Base-by-base conservation (phyloP, 2,113 vertebrate genomes). In the Ctenodactylus gundi region DNA sequence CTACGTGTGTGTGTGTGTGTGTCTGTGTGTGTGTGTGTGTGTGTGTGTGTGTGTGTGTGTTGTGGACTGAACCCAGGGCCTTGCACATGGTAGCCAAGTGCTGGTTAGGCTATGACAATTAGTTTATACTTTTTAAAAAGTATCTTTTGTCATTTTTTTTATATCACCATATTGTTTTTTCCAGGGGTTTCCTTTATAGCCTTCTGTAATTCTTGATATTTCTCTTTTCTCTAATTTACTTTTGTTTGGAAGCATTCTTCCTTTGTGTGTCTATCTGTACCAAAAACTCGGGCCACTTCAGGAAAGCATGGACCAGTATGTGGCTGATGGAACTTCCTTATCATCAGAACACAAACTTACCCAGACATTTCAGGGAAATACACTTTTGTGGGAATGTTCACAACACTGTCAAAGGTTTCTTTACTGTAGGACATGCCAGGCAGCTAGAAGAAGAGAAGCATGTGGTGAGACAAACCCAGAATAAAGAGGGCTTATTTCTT, bases 181-280 rank as follows among this genome's bases (percentile, higher is more conserved):
- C 51, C 55, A 68, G 58, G 41, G 11, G 15, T 91, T 95, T 94
- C 76, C 70, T 34, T 88, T 87, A 23, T 1, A 55, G 77, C 62
- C 31, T 82, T 85, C 87, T 96, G 62, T 83, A 96, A 90, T 85
- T 97, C 60, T 89, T 90, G 87, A 85, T 97, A 82, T 91, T 96
- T 92, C 90, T 90, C 80, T 77, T 90, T 95, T 93, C 94, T 53
- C 36, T 91, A 84, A 91, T 4, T 73, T 94, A 81, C 91, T 92
- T 96, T 90, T 96, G 44, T 70, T 93, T 60, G 44, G 34, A 73
- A 73, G 39, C 23, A 77, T 64, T 96, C 78, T 95, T 89, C 53
- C 89, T 95, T 78, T 85, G 55, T 85, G 46, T 77, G 72, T 85
- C 68, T 97, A 91, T 95, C 94, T 94, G 53, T 53, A 68, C 53